Base-by-base conservation (phyloP, 2,797 vertebrate species). In the Mormyrops boulengeri region DNA sequence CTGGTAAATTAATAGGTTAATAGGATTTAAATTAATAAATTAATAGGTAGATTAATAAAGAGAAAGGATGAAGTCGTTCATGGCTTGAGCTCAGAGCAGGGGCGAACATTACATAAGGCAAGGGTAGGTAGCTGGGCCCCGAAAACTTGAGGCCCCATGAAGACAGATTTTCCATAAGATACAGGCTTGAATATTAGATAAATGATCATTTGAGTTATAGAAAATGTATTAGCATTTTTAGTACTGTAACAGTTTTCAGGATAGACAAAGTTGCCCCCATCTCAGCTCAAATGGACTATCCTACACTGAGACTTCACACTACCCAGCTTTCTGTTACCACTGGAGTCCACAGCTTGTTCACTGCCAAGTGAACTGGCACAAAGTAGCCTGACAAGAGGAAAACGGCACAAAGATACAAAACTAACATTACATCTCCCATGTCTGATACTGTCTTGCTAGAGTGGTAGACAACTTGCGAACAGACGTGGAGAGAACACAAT, bases 31-130 rank as follows among this genome's bases (percentile, higher is more conserved):
- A 55, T 53, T 12, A 52, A 52, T 52, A 52, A 52, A 52, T 53
- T 4, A 55, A 55, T 6, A 55, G 53, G 17, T 55, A 89, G 85
- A 88, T 90, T 91, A 77, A 91, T 69, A 88, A 73, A 38, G 26
- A 41, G 34, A 77, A 6, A 77, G 14, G 30, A 19, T 66, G 62
- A 66, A 66, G 26, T 66, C 2, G 9, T 66, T 22, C 22, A 30
- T 11, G 60, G n/a, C 22, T 62, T 26, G 22, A 62, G 60, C n/a
- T 62, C 60, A 26, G 60, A 26, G 22, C 60, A 62, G 22, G 57
- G 6, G 57, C 0, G 7, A n/a, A 60, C n/a, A 0, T 1, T n/a
- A n/a, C 57, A 22, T 22, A 22, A 22, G 7, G 60, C 22, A 66
- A 3, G 8, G 60, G 22, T 22, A 22, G 57, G 60, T 22, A 26